Evolutionary conservation across 2,113 vertebrate genomes (phyloP).

Genomic region (Chionis minor): DNA sequence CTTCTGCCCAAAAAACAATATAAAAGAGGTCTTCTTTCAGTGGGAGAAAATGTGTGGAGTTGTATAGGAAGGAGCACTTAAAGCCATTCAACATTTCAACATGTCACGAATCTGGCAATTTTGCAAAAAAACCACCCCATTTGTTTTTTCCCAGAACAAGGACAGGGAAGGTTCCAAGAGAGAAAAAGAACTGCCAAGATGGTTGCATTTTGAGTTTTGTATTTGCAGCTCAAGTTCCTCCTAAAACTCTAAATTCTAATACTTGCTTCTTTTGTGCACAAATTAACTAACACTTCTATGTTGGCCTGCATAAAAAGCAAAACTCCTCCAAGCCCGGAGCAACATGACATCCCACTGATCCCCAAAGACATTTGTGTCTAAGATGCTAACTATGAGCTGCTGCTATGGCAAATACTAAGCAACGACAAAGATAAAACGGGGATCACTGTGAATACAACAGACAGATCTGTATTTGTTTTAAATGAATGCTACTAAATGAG

Average conservation of each 20-base stretch:
- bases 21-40: not conserved
- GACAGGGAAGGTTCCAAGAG: not conserved
- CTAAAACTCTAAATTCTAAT: not conserved
- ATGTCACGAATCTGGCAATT: not conserved
- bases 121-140: not conserved
- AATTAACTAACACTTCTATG: not conserved
- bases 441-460: not conserved
- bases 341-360: not conserved
- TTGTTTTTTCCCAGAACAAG: not conserved
- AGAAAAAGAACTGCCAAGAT: not conserved
- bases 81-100: not conserved
- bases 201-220: not conserved
- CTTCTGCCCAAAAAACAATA: not conserved
- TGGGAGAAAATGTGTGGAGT: not conserved
- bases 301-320: not conserved
- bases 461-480: not conserved
- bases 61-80: not conserved
- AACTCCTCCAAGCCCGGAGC: not conserved
- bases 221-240: not conserved
- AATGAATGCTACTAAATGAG: not conserved
- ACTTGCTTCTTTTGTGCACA: not conserved
- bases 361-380: not conserved
- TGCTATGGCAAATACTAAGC: not conserved
- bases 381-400: not conserved
- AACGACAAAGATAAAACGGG: not conserved